These are phyloP conservation scores for Caenorhabditis plicata DNA, from an alignment of 2,888 invertebrate genomes.

Conservation along the genomic window DNA sequence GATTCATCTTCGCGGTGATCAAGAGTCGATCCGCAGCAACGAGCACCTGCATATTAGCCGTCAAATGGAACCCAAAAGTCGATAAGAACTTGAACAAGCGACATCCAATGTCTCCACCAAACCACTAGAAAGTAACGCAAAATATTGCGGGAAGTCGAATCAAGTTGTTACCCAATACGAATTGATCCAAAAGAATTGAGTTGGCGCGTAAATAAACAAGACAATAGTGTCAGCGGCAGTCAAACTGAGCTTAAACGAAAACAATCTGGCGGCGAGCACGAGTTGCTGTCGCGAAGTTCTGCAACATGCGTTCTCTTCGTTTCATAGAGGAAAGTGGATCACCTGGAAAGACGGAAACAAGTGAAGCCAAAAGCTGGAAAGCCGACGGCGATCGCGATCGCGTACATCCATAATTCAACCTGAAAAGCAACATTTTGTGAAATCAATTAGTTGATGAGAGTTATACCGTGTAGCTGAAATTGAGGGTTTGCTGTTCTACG, in stretches of 20 bases:
- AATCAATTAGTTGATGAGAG: background rate
- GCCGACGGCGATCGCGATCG: conserved; percentile 36
- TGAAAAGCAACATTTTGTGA: conserved; percentile 6
- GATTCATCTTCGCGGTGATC: conserved; percentile 44
- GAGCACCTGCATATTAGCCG: conserved; percentile 54
- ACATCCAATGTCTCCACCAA: conserved; percentile 43
- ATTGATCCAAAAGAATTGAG: conserved; percentile 47
- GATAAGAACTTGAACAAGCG: conserved; percentile 47
- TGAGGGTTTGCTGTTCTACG: too few species aligned
- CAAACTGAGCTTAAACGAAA: conserved; percentile 45
- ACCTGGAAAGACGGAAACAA: conserved; percentile 24
- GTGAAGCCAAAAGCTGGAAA: conserved; percentile 39
- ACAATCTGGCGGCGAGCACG: conserved; percentile 43
- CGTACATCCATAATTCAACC: conserved; percentile 48
- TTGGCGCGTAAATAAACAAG: conserved; percentile 50
- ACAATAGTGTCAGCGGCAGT: conserved; percentile 48
- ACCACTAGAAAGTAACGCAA: conserved; percentile 37
- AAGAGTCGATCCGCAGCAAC: conserved; percentile 49
- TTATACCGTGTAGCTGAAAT: conserved; percentile 40
- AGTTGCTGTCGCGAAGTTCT: conserved; percentile 33
- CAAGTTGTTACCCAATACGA: conserved; percentile 36
- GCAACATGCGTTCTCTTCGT: background rate
- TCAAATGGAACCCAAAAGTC: conserved; percentile 50
- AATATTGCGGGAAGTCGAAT: background rate
- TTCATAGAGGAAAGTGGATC: background rate